phyloP scores from a whole-genome alignment of 2,797 vertebrate species.

The Antennarius maculatus region DNA sequence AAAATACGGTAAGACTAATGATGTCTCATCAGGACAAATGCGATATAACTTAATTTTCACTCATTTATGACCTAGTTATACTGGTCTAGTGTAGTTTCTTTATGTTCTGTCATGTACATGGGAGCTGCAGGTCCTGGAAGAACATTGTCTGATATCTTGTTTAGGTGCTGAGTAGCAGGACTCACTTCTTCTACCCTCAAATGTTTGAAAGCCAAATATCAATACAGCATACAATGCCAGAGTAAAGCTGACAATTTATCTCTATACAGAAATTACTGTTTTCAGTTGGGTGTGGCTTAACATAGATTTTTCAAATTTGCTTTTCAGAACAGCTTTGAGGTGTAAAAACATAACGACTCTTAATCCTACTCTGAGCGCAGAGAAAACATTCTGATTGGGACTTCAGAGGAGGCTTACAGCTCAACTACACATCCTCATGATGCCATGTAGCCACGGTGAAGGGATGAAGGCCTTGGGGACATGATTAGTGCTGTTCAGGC shows the following conservation, averaged over 20 bases:
- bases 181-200: too few species aligned
- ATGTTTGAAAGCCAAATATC: not conserved
- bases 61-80: not conserved
- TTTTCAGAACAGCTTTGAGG: not conserved
- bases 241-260: not conserved
- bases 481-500: slow-evolving; percentile 53
- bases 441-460: slow-evolving; percentile 28
- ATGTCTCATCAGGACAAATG: not conserved
- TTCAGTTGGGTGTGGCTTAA: not conserved
- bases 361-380: not conserved
- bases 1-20: too few species aligned
- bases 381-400: not conserved
- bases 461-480: slow-evolving; percentile 43
- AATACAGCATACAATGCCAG: not conserved
- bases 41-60: not conserved
- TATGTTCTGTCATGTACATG: not conserved
- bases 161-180: not conserved
- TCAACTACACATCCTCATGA: slow-evolving; percentile 3
- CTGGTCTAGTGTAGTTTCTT: not conserved
- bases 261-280: not conserved
- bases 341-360: not conserved
- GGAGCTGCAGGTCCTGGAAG: not conserved
- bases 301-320: not conserved
- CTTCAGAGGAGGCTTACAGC: slow-evolving; percentile 15
- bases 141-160: not conserved